A percentile compares a stretch with the other conserved stretches of the same genome.
phyloP scores from a whole-genome alignment of 2,797 vertebrate species.

The Mycteria americana region DNA sequence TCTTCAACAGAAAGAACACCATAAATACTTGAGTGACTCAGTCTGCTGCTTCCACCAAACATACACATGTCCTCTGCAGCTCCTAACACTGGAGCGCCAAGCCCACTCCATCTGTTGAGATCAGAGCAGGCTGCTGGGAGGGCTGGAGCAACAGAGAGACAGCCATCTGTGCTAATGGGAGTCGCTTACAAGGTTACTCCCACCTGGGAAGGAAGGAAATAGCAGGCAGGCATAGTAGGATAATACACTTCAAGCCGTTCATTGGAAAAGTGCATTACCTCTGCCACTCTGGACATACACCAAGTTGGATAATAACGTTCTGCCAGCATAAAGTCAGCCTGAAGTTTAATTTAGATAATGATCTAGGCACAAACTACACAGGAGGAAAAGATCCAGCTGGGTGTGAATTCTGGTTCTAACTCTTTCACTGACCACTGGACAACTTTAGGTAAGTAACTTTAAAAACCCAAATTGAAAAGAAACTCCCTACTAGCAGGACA shows the following conservation, averaged over 20 bases:
- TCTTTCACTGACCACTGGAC: neutral
- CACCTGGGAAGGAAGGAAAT: neutral
- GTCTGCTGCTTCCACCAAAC: constrained; percentile 8
- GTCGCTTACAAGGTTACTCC: neutral
- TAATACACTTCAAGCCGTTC: neutral
- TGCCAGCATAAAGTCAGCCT: neutral
- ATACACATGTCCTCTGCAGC: neutral
- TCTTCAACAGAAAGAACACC: neutral
- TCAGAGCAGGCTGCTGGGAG: constrained; percentile 4
- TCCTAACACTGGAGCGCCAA: neutral
- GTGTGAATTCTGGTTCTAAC: neutral
- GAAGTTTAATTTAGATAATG: neutral
- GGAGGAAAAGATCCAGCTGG: neutral
- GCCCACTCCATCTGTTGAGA: constrained; percentile 19
- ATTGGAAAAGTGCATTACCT: neutral
- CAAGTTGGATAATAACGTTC: neutral
- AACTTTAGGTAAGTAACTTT: neutral
- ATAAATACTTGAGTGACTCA: constrained; percentile 19
- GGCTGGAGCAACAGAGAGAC: neutral
- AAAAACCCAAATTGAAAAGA: neutral
- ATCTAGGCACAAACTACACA: neutral
- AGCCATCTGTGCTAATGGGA: constrained; percentile 23
- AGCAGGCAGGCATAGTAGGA: neutral
- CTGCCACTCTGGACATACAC: neutral
- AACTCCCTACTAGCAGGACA: neutral